phyloP scores from a whole-genome alignment of 2,113 vertebrate species.

The Ascaphus truei region DNA sequence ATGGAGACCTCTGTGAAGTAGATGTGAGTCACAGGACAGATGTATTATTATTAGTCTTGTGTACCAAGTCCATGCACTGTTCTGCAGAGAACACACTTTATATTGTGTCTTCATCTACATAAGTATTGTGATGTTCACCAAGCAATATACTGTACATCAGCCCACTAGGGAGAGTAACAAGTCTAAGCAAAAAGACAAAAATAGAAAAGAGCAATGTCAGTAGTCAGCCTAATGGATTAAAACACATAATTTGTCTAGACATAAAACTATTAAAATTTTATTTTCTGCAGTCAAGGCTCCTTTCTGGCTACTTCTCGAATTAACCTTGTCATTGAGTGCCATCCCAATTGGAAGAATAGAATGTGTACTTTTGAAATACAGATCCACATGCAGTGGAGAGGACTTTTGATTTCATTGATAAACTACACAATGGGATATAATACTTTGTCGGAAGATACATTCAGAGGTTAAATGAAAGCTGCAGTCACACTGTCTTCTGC shows the following conservation, averaged over 20 bases:
- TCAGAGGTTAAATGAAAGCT: neutral
- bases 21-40: slow-evolving; percentile 1
- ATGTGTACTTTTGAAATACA: neutral
- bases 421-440: neutral
- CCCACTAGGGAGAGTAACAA: neutral
- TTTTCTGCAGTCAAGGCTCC: neutral
- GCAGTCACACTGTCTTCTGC: no score
- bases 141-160: neutral
- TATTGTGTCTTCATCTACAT: neutral
- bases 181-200: slow-evolving; percentile 5
- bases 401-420: neutral
- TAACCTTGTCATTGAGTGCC: slow-evolving; percentile 23
- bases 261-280: slow-evolving; percentile 24
- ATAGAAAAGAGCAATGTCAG: neutral
- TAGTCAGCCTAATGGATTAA: slow-evolving; percentile 9
- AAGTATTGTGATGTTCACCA: neutral
- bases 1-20: slow-evolving; percentile 1
- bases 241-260: slow-evolving; percentile 34
- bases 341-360: neutral
- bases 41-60: neutral
- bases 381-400: neutral
- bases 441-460: neutral
- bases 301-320: slow-evolving; percentile 20
- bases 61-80: neutral
- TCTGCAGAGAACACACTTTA: neutral